These are phyloP conservation scores for Saguinus imperator DNA, from an alignment of 2,113 vertebrate species.

Conservation along the genomic window DNA sequence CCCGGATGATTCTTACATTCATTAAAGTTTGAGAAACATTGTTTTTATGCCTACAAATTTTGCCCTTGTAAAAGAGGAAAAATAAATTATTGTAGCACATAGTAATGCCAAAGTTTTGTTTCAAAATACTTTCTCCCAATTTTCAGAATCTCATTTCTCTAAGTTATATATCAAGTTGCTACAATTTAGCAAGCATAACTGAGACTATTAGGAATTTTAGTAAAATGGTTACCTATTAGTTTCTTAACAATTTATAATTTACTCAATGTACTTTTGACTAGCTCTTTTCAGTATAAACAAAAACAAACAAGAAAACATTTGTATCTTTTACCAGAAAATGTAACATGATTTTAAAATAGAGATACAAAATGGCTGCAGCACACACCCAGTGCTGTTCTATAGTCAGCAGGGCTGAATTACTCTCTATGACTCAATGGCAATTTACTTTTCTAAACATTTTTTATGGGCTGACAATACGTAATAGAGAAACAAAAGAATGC, in stretches of 20 bases:
- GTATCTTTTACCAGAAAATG: neutral
- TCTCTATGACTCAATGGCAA: neutral
- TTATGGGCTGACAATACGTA: neutral
- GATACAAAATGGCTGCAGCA: neutral
- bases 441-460: neutral
- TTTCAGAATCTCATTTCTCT: neutral
- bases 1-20: neutral
- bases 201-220: neutral
- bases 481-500: neutral
- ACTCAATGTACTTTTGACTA: neutral
- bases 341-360: neutral
- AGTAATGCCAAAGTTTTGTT: neutral
- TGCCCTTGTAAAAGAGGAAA: neutral
- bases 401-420: neutral
- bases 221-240: neutral
- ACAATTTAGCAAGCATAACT: neutral
- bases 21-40: neutral
- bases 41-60: neutral
- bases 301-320: neutral
- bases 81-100: neutral
- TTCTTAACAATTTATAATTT: neutral
- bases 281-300: neutral
- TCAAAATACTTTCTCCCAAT: neutral
- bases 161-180: neutral
- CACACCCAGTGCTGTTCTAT: accelerated